Percentiles rank a stretch among this genome's conserved stretches.
phyloP scores from a whole-genome alignment of 1,140 invertebrate genomes.

The Papilio polyxenes region DNA sequence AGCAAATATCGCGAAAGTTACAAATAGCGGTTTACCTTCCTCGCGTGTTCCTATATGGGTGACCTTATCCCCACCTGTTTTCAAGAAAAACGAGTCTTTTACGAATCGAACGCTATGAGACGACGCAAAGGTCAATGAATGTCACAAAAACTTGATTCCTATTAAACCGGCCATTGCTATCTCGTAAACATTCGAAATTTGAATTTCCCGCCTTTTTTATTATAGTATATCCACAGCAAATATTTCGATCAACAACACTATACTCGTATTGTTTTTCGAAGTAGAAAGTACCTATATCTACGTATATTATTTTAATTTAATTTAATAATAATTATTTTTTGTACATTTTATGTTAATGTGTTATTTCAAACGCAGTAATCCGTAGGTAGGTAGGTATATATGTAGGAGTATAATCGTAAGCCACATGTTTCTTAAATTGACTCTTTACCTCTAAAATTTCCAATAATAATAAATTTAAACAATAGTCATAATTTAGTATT shows the following conservation, averaged over 20 bases:
- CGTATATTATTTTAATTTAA: too few relatives aligned
- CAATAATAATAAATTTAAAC: neutral
- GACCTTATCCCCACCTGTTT: conserved; percentile 51
- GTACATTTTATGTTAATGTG: too few relatives aligned
- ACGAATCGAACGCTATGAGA: conserved; percentile 58
- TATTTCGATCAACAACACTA: too few relatives aligned
- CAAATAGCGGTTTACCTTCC: conserved; percentile 34
- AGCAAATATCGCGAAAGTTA: conserved; percentile 33
- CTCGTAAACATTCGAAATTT: conserved; percentile 45
- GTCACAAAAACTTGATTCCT: conserved; percentile 47
- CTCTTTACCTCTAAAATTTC: neutral
- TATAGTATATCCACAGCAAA: neutral
- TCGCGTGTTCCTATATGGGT: conserved; percentile 41
- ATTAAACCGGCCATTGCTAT: conserved; percentile 42
- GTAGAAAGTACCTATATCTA: too few relatives aligned
- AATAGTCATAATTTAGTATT: neutral
- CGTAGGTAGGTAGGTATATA: too few relatives aligned
- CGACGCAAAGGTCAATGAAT: conserved; percentile 60
- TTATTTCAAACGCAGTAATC: too few relatives aligned
- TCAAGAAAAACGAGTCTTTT: conserved; percentile 62
- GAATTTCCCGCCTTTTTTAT: neutral
- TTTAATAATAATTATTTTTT: too few relatives aligned
- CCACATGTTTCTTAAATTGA: too few relatives aligned
- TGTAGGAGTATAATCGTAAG: too few relatives aligned
- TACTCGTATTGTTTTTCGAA: too few relatives aligned